These are phyloP conservation scores for Pyrgus malvae DNA, from an alignment of 2,888 invertebrate species.

Conservation along the genomic window DNA sequence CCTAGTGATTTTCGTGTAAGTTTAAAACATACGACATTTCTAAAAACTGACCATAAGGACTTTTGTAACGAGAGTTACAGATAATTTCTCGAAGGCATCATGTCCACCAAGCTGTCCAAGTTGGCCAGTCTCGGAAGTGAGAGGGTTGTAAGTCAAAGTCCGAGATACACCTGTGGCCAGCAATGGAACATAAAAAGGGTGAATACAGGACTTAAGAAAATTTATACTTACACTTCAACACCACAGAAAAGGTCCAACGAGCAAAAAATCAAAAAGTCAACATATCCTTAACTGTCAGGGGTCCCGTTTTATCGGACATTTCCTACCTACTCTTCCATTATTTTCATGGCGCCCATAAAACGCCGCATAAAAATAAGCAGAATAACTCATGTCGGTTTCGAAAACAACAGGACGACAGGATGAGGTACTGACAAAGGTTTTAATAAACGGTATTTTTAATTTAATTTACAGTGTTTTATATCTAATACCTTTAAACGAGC, in stretches of 20 bases:
- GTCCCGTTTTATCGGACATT: slow-evolving; percentile 12
- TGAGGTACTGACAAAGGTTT: slow-evolving; percentile 2
- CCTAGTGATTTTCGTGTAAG: no score
- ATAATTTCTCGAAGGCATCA: no score
- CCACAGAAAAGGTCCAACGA: not conserved
- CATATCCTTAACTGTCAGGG: slow-evolving; percentile 10
- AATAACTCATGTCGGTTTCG: slow-evolving; percentile 13
- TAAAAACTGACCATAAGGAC: no score
- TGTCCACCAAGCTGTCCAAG: no score
- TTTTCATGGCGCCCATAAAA: slow-evolving; percentile 15
- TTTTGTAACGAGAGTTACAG: no score
- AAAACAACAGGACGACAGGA: slow-evolving; percentile 3
- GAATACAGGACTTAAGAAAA: no score
- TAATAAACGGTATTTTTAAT: slow-evolving; percentile 3
- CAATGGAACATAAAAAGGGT: no score
- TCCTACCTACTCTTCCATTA: slow-evolving; percentile 10
- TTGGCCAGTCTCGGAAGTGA: no score
- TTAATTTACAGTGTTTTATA: not conserved
- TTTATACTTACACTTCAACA: not conserved
- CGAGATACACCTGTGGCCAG: no score
- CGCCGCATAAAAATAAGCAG: slow-evolving; percentile 19
- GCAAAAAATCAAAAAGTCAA: slow-evolving; percentile 4
- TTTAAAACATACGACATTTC: no score
- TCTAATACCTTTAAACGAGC: no score
- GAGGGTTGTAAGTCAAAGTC: no score